Conservation (phyloP, 2,888 invertebrate genomes). For the Trachelus iudaicus region DNA sequence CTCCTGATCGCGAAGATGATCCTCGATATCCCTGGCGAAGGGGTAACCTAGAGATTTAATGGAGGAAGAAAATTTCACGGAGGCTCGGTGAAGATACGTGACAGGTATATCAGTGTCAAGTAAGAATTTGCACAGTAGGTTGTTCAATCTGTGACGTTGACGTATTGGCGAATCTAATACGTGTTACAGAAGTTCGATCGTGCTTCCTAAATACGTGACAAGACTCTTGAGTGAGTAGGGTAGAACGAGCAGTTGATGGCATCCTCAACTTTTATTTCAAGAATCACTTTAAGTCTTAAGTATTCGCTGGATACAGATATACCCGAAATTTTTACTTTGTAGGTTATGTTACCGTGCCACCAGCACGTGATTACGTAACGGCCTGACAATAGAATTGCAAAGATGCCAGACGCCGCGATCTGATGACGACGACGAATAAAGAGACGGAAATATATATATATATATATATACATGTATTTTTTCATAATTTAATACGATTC, state of each 20-base stretch:
- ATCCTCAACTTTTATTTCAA: neutral
- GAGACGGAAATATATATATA: neutral
- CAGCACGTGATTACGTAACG: neutral
- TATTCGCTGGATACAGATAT: neutral
- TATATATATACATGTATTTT: no score
- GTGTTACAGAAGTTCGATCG: neutral
- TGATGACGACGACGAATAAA: neutral
- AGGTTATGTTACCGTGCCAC: neutral
- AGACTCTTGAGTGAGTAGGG: neutral
- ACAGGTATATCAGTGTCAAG: neutral
- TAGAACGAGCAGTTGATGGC: neutral
- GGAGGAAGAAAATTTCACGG: neutral
- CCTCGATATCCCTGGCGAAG: neutral
- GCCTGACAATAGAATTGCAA: neutral
- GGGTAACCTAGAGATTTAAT: neutral
- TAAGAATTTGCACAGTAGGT: neutral
- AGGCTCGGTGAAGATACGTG: neutral
- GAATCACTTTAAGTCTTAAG: neutral
- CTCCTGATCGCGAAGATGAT: neutral
- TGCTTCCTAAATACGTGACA: neutral
- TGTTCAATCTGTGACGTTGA: neutral
- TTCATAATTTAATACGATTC: neutral
- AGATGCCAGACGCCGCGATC: neutral
- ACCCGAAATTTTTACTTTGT: neutral
- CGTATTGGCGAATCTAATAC: neutral